Evolutionary conservation across 2,888 invertebrate species (phyloP).

Genomic region (Chromoteleia sp.): DNA sequence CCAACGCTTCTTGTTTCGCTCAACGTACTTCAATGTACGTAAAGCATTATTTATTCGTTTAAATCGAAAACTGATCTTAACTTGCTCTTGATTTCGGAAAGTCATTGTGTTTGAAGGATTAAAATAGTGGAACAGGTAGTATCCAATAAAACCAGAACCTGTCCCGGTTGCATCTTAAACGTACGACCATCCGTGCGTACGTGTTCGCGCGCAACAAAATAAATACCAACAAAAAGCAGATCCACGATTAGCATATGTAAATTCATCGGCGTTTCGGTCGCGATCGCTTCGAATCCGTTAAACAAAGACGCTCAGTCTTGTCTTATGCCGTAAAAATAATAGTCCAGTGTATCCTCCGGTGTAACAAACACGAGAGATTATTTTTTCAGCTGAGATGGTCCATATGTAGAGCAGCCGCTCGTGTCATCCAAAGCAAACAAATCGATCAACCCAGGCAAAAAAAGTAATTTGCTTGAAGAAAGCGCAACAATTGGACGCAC

Average conservation of each 20-base stretch:
- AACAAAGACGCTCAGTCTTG: slow-evolving; percentile 18
- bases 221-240: slow-evolving; percentile 29
- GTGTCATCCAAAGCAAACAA: slow-evolving; percentile 61
- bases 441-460: slow-evolving; percentile 58
- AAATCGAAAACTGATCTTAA: too few relatives aligned
- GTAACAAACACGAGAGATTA: slow-evolving; percentile 1
- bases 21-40: too few relatives aligned
- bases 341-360: background rate
- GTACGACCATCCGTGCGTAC: slow-evolving; percentile 25
- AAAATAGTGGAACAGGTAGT: slow-evolving; percentile 41
- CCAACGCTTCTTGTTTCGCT: too few relatives aligned
- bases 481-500: slow-evolving; percentile 70
- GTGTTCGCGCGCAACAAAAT: slow-evolving; percentile 37
- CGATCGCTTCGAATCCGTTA: slow-evolving; percentile 16
- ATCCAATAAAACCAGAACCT: slow-evolving; percentile 35
- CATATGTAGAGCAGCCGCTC: slow-evolving; percentile 53
- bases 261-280: slow-evolving; percentile 33
- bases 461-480: slow-evolving; percentile 67
- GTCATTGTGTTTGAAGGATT: slow-evolving; percentile 7
- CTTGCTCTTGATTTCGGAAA: slow-evolving; percentile 15
- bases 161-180: slow-evolving; percentile 43
- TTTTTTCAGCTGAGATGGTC: slow-evolving; percentile 58
- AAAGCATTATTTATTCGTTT: too few relatives aligned
- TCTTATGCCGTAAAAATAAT: slow-evolving; percentile 31
- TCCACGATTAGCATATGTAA: slow-evolving; percentile 65